phyloP scores from a whole-genome alignment of 2,888 invertebrate genomes.

The Diplolepis rosae region DNA sequence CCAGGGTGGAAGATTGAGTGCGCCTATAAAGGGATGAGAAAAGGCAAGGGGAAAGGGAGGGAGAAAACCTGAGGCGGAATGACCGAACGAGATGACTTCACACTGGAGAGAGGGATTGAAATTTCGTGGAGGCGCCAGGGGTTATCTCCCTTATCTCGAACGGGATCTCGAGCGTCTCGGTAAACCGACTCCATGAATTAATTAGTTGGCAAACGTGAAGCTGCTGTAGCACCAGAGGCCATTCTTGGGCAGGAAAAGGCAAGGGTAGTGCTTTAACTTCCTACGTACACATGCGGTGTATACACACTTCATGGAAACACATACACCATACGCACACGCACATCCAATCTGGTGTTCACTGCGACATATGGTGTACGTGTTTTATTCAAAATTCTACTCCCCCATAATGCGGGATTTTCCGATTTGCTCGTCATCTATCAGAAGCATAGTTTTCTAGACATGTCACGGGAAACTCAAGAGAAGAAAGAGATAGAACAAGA shows the following conservation, averaged over 20 bases:
- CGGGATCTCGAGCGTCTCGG: conserved; percentile 48
- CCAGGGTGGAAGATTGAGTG: conserved; percentile 27
- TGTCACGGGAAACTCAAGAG: not conserved
- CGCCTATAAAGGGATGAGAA: conserved; percentile 19
- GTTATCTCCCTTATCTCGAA: conserved; percentile 51
- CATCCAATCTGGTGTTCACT: not conserved
- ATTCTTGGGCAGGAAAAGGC: conserved; percentile 45
- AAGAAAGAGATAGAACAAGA: conserved; percentile 9
- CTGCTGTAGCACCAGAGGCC: conserved; percentile 40
- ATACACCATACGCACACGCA: conserved; percentile 24
- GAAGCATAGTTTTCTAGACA: conserved; percentile 2
- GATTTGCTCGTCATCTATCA: not conserved
- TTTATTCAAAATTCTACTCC: not conserved
- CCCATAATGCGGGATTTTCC: conserved; percentile 4
- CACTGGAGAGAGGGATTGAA: conserved; percentile 31
- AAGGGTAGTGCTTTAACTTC: conserved; percentile 20
- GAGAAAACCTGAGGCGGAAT: conserved; percentile 28
- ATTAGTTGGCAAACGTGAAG: conserved; percentile 59
- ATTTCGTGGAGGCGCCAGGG: conserved; percentile 32
- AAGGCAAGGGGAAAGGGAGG: not conserved
- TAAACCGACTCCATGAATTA: conserved; percentile 61
- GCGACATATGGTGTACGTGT: conserved; percentile 5
- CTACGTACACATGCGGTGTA: conserved; percentile 12
- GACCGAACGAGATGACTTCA: conserved; percentile 20
- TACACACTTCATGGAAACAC: conserved; percentile 18